Evolutionary conservation across 2,888 invertebrate genomes (phyloP).

Genomic region (Bellardia bayeri): DNA sequence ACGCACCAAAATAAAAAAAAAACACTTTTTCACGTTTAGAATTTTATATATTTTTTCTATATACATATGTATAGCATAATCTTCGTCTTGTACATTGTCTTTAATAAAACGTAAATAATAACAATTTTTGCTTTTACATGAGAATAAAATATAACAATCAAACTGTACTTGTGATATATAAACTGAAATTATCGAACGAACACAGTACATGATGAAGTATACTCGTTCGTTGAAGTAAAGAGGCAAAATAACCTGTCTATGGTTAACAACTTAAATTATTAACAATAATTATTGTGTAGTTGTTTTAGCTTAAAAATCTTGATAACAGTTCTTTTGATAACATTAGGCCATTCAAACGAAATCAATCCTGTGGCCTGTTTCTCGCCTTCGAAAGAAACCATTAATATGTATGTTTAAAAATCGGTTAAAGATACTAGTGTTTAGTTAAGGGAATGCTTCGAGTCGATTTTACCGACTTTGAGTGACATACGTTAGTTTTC

Average conservation of each 20-base stretch:
- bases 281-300: too few species aligned
- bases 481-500: too few species aligned
- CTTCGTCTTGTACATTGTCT: neutral
- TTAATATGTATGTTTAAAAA: too few species aligned
- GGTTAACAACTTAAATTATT: too few species aligned
- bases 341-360: too few species aligned
- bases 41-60: neutral
- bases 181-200: neutral
- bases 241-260: neutral
- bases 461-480: too few species aligned
- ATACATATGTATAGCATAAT: constrained; percentile 3
- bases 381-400: too few species aligned
- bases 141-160: neutral
- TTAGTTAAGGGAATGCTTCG: too few species aligned
- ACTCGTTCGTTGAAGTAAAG: neutral
- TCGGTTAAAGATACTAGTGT: too few species aligned
- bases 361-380: too few species aligned
- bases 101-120: neutral
- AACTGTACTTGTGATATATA: neutral
- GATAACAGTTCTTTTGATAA: too few species aligned
- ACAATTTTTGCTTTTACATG: neutral
- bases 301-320: too few species aligned
- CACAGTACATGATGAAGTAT: neutral
- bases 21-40: neutral
- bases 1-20: neutral